These are phyloP conservation scores for Fulica atra DNA, from an alignment of 2,113 vertebrate species.

Conservation along the genomic window DNA sequence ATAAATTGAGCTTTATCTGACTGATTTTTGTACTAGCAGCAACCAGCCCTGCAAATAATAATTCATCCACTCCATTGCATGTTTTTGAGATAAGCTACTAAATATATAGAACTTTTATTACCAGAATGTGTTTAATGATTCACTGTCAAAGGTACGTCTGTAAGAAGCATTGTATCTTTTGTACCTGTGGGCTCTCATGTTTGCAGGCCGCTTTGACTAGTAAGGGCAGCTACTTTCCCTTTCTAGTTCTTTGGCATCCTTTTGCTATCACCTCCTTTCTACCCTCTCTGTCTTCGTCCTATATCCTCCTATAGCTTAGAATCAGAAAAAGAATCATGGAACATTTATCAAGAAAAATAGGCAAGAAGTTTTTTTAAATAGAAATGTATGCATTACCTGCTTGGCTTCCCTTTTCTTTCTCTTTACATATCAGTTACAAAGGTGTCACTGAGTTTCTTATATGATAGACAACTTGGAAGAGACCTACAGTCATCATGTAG, in stretches of 20 bases:
- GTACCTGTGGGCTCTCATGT: neutral
- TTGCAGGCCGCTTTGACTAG: neutral
- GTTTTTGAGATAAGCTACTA: neutral
- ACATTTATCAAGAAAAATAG: neutral
- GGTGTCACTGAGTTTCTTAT: neutral
- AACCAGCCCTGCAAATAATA: neutral
- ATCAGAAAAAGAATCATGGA: neutral
- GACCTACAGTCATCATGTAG: neutral
- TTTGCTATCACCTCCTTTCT: neutral
- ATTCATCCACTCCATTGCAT: neutral
- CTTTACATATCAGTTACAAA: neutral
- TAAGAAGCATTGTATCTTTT: neutral
- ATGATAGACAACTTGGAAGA: neutral
- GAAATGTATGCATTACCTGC: neutral
- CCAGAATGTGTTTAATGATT: neutral
- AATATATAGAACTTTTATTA: neutral
- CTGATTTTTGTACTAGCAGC: neutral
- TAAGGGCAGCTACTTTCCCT: neutral
- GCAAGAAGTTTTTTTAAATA: neutral
- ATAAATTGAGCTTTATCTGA: neutral
- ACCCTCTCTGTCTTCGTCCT: neutral
- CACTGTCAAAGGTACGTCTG: neutral
- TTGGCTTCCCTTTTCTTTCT: neutral
- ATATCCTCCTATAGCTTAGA: neutral
- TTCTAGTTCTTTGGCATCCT: neutral